phyloP scores from a whole-genome alignment of 2,113 vertebrate genomes.

The Conger conger region DNA sequence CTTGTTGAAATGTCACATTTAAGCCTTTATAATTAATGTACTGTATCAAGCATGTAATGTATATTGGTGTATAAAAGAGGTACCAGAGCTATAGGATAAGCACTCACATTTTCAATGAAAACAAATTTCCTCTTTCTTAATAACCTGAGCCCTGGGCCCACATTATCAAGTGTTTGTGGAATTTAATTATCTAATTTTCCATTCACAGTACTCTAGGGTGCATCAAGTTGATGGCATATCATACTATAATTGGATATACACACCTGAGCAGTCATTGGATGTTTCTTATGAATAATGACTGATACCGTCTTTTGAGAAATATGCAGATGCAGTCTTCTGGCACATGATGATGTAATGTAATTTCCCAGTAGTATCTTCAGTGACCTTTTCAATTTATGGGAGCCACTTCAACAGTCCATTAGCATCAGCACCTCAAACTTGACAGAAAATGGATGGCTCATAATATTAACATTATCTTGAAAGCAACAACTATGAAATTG shows the following conservation, averaged over 20 bases:
- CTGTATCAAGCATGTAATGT: neutral
- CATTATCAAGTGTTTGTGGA: constrained; percentile 6
- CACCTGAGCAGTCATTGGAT: neutral
- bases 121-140: neutral
- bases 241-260: neutral
- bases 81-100: neutral
- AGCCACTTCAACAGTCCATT: neutral
- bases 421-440: neutral
- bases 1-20: neutral
- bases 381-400: neutral
- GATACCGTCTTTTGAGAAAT: neutral
- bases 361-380: neutral
- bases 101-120: neutral
- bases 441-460: neutral
- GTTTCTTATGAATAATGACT: neutral
- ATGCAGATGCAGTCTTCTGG: no score
- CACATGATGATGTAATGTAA: neutral
- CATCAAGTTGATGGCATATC: neutral
- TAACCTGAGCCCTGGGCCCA: neutral
- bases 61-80: neutral
- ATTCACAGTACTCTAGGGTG: neutral
- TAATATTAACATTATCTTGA: neutral
- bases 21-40: neutral
- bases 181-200: neutral
- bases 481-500: neutral